Evolutionary conservation across 2,113 vertebrate genomes (phyloP), one percentile per base, ranked within the genome.

Genomic region (Chamaea fasciata): DNA sequence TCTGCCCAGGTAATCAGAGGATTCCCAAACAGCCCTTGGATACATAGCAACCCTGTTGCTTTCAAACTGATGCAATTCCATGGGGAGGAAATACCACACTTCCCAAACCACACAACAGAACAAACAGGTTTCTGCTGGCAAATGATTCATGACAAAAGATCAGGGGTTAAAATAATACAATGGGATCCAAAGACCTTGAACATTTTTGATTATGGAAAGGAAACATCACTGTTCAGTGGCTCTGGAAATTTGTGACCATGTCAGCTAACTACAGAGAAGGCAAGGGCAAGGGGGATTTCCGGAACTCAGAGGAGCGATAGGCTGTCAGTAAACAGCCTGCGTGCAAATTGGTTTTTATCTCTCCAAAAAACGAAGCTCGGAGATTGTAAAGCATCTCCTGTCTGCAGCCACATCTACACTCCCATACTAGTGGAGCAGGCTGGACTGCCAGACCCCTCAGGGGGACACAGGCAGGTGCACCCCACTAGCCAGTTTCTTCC

Each of bases 81-180:
- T 1, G 46, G 87, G 55, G 85, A 97, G 96, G 96, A 96, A 95
- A 89, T 42, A 44, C 69, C 80, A 82, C 31, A 31, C 47, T 90
- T 92, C 62, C 82, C 88, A 90, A 96, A 79, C 46, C 26, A 12
- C 49, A 5, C 42, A 95, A 57, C 69, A 89, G 65, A 80, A 93
- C 50, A 97, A 88, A 94, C 71, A 87, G 74, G 75, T 49, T 73
- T 95, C 83, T 97, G 65, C 94, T 89, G 84, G 87, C 70, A 91
- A 94, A 87, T 2, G 41, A 75, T 67, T 82, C 41, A 14, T 57
- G 22, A 90, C 87, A 90, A 95, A 97, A 71, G 95, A 96, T 87
- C 89, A 86, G 53, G 56, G 85, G 74, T 95, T 91, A 76, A 67
- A 91, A 82, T 70, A 90, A 88, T 80, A 87, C 53, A 57, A 53